Conservation (phyloP, 2,113 vertebrate genomes). For the Leucosticte australis region DNA sequence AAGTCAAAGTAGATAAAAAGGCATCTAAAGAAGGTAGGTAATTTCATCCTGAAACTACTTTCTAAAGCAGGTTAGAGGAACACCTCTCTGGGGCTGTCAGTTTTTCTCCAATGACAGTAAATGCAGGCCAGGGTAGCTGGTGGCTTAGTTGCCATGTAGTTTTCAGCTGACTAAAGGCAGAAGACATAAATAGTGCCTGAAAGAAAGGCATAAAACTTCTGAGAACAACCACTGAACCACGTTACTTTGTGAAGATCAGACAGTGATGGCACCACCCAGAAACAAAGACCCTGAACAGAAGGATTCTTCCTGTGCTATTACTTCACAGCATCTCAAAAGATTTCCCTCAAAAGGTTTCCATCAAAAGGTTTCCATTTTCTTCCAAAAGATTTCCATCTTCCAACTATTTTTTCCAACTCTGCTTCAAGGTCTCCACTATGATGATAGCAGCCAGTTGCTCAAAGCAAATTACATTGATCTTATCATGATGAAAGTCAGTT, state of each 20-base stretch:
- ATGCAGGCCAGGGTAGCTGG: background rate
- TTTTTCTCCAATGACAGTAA: background rate
- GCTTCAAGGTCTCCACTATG: background rate
- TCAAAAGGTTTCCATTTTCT: background rate
- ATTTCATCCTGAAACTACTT: background rate
- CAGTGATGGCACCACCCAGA: background rate
- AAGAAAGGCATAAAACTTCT: background rate
- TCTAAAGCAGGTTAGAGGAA: background rate
- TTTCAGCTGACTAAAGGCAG: background rate
- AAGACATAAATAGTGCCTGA: background rate
- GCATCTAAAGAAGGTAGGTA: background rate
- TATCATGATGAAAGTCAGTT: background rate
- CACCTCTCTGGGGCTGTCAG: background rate
- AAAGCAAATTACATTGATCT: slow-evolving; percentile 1
- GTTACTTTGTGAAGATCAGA: background rate
- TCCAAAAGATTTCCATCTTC: background rate
- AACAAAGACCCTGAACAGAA: background rate
- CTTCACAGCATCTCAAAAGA: background rate
- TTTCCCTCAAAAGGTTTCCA: background rate
- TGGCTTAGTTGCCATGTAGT: background rate
- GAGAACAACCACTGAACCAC: background rate
- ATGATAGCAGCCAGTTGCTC: background rate
- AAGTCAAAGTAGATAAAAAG: background rate
- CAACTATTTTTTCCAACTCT: background rate
- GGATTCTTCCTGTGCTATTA: background rate